A percentile compares a stretch with the other conserved stretches of the same genome.
phyloP scores from a whole-genome alignment of 2,113 vertebrate genomes.

The Prionailurus bengalensis region DNA sequence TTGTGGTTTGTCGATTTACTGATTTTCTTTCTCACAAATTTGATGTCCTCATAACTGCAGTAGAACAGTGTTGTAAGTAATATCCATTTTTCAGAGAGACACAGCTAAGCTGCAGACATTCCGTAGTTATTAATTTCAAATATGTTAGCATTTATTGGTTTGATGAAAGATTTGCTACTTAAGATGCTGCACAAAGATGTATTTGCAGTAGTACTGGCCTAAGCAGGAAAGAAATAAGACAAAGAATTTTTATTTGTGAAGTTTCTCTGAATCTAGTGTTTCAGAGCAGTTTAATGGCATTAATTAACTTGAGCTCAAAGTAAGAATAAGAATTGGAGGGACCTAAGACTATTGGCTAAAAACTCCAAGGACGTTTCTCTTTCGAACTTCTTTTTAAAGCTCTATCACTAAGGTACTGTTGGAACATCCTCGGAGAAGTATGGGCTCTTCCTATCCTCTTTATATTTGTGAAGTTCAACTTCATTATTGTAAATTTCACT shows the following conservation, averaged over 20 bases:
- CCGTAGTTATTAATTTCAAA: constrained; percentile 27
- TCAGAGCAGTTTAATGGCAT: background rate
- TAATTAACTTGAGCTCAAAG: constrained; percentile 9
- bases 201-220: background rate
- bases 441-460: background rate
- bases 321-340: background rate
- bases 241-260: background rate
- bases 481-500: background rate
- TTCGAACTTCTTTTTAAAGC: background rate
- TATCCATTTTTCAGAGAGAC: background rate
- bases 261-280: background rate
- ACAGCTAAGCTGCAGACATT: background rate
- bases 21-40: constrained; percentile 21
- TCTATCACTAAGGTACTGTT: background rate
- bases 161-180: background rate
- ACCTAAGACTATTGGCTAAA: background rate
- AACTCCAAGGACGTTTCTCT: background rate
- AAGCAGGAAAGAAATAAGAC: background rate
- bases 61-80: background rate
- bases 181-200: background rate
- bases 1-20: background rate
- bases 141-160: background rate
- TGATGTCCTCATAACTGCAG: background rate
- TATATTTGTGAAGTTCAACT: background rate
- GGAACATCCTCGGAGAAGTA: background rate